Evolutionary conservation across 2,113 vertebrate species (phyloP), one percentile per base, ranked within the genome.

Genomic region (Procapra przewalskii): DNA sequence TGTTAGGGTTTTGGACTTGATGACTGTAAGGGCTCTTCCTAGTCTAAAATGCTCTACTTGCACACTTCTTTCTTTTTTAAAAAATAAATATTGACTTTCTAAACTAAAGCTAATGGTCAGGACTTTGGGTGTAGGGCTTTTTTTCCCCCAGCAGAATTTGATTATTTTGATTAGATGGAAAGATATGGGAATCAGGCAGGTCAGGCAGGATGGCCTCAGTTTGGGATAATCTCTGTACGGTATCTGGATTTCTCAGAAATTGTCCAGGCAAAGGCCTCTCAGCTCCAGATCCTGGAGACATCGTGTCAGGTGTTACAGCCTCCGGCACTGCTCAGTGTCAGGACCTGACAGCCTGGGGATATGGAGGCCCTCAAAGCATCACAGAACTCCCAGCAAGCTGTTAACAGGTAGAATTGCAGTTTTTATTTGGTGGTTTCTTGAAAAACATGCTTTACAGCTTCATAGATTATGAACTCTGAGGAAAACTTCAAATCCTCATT

Each of bases 371-470:
- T 96, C 88, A 50, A 10, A 52, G 29, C 21, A 71, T 60, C 67
- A 25, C 14, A 87, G 89, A 96, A 55, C 31, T 33, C 81, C 96
- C 67, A 85, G 81, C 17, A 9, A 91, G 23, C 88, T 95, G 80
- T 92, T 96, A 97, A 13, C 55, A 85, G 86, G 90, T 84, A 43
- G 57, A 96, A 60, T 8, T 94, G 29, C 43, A 96, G 21, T n/a
- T 67, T 77, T 43, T 85, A 87, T 60, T 82, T 64, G 59, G 31
- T 45, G 54, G 3, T 88, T 95, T 91, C 52, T 96, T 11, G n/a
- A 81, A 55, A 45, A 57, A 19, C 2, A 21, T 57, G 36, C 11
- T 33, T 83, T 90, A 17, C 31, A 21, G 21, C 64, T 92, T 84
- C 48, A 45, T 33, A 57, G 59, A 62, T 67, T 55, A 54, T 57